Evolutionary conservation across 2,888 invertebrate genomes (phyloP), one percentile per base, ranked within the genome.

Genomic region (Lasioglossum lativentre): DNA sequence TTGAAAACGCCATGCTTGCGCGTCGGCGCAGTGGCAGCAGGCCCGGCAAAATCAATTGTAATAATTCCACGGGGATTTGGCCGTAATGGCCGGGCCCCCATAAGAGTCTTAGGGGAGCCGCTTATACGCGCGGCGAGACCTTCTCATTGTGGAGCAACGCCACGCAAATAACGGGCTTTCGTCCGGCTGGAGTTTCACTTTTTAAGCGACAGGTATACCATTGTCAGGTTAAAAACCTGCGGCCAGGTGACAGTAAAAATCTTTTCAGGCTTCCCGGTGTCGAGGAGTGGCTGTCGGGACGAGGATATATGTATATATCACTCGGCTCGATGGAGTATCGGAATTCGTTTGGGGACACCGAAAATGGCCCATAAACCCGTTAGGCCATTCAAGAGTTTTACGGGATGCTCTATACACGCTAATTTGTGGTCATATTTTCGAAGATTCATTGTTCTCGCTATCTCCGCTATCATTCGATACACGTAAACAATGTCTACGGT

Each of bases 111-210:
- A 56, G 38, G 75, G 85, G 75, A 85, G 74, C 66, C 78, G 76
- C 38, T 76, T 78, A 71, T 66, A 47, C 74, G 34, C 56, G 63
- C 42, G 78, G 47, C 40, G 63, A 38, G 63, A 38, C 78, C 12
- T 78, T 77, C 68, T 81, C 80, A 76, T 85, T 86, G 81, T 81
- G 79, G 75, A 73, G 59, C 78, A 77, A 38, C 76, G 83, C 79
- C 80, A 76, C 30, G 81, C 81, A 80, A 87, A 71, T 89, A 90
- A 90, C 86, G 86, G 84, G 87, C 82, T 83, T 68, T 83, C 76
- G 72, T 66, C 76, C 75, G 82, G 73, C 75, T 14, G 71, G 86
- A 83, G 87, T 90, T 90, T 90, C 90, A 90, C 90, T 90, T 90
- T 68, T 90, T 86, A 79, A 83, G 63, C 86, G 80, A 72, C 85